Percentiles rank a stretch among this genome's conserved stretches.
These are phyloP conservation scores for Rhaphigaster nebulosa DNA, from an alignment of 2,888 invertebrate genomes.

Conservation along the genomic window DNA sequence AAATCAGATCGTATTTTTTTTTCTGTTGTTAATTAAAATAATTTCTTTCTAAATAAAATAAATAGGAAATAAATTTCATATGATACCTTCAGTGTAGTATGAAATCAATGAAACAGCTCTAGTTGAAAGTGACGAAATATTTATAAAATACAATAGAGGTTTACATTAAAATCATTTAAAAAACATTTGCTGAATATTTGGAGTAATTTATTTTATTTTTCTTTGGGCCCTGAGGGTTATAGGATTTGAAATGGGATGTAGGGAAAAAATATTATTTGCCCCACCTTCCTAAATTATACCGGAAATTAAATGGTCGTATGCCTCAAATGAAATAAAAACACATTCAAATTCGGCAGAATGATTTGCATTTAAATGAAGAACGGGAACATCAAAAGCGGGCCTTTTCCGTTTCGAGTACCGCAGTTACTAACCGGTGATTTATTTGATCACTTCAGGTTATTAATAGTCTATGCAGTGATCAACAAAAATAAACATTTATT, in stretches of 20 bases:
- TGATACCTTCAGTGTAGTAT: too few species aligned
- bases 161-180: background rate
- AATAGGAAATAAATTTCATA: too few species aligned
- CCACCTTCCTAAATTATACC: background rate
- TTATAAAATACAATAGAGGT: background rate
- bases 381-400: background rate
- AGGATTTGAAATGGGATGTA: background rate
- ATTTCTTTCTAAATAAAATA: too few species aligned
- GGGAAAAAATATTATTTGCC: background rate
- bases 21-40: too few species aligned
- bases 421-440: too few species aligned
- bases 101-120: too few species aligned
- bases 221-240: background rate
- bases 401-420: too few species aligned
- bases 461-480: too few species aligned
- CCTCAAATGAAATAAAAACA: background rate
- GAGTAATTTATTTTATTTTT: background rate
- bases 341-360: background rate
- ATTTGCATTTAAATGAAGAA: background rate
- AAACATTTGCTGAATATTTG: background rate
- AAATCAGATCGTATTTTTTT: too few species aligned
- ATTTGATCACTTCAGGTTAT: too few species aligned
- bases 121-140: too few species aligned
- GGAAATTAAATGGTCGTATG: background rate
- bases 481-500: too few species aligned